A percentile compares a stretch with the other conserved stretches of the same genome.
These are phyloP conservation scores for Burhinus oedicnemus DNA, from an alignment of 2,113 vertebrate genomes.

Conservation along the genomic window DNA sequence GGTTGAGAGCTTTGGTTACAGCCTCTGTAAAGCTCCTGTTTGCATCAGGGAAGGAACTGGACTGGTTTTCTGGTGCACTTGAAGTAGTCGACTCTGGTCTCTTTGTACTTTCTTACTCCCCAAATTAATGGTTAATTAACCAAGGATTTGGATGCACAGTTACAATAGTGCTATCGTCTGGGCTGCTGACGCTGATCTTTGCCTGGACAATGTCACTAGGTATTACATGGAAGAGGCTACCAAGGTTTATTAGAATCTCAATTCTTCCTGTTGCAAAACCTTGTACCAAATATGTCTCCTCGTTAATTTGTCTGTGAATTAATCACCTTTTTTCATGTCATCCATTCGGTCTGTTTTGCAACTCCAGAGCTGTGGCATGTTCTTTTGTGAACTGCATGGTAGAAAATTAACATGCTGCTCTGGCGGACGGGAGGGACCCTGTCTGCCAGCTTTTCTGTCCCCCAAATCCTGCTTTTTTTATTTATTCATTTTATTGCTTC, in stretches of 20 bases:
- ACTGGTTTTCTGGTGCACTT: not conserved
- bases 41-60: not conserved
- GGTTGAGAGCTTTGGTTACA: constrained; percentile 3
- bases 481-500: not conserved
- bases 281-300: not conserved
- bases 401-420: constrained; percentile 27
- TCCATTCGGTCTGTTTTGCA: not conserved
- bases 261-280: not conserved
- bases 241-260: not conserved
- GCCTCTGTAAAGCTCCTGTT: not conserved
- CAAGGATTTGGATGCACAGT: not conserved
- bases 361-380: not conserved
- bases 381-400: not conserved
- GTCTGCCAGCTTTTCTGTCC: not conserved
- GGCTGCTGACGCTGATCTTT: not conserved
- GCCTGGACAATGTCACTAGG: not conserved
- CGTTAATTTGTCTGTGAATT: not conserved
- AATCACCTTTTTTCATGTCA: not conserved
- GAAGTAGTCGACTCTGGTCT: not conserved
- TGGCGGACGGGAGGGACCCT: not conserved
- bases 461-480: not conserved
- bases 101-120: not conserved
- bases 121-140: not conserved
- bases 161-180: not conserved
- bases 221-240: not conserved